A percentile compares a stretch with the other conserved stretches of the same genome.
Evolutionary conservation across 2,113 vertebrate genomes (phyloP).

Genomic region (Cepphus grylle): DNA sequence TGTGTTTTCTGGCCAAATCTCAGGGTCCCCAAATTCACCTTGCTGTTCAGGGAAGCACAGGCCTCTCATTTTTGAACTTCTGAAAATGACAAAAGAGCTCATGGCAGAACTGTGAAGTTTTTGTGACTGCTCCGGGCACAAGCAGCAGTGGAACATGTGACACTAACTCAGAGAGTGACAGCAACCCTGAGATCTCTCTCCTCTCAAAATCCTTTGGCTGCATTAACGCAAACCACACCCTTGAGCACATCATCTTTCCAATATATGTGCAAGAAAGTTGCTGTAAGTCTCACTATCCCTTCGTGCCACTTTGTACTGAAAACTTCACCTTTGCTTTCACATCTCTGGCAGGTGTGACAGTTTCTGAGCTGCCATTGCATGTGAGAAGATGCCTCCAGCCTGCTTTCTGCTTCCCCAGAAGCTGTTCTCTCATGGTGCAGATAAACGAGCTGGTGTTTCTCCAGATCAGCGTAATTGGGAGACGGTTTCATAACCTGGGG

Average conservation of each 20-base stretch:
- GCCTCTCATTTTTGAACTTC: not conserved
- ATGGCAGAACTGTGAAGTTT: not conserved
- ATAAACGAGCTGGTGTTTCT: not conserved
- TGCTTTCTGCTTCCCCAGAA: not conserved
- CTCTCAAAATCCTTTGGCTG: not conserved
- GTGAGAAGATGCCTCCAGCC: not conserved
- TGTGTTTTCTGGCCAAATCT: not conserved
- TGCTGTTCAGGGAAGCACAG: not conserved
- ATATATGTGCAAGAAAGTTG: not conserved
- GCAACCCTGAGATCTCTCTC: not conserved
- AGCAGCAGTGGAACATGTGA: fast-evolving
- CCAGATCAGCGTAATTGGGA: not conserved
- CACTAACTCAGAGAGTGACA: not conserved
- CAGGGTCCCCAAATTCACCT: not conserved
- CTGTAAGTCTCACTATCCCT: not conserved
- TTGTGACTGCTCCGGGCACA: not conserved
- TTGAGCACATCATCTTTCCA: not conserved
- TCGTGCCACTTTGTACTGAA: not conserved
- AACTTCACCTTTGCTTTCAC: not conserved
- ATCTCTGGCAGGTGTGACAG: not conserved
- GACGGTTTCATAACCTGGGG: not conserved
- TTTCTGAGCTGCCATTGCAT: not conserved
- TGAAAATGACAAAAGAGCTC: not conserved
- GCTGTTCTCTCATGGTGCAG: not conserved
- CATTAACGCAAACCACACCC: not conserved